Evolutionary conservation across 2,797 vertebrate species (phyloP), one percentile per base, ranked within the genome.

Genomic region (Harpagifer antarcticus): DNA sequence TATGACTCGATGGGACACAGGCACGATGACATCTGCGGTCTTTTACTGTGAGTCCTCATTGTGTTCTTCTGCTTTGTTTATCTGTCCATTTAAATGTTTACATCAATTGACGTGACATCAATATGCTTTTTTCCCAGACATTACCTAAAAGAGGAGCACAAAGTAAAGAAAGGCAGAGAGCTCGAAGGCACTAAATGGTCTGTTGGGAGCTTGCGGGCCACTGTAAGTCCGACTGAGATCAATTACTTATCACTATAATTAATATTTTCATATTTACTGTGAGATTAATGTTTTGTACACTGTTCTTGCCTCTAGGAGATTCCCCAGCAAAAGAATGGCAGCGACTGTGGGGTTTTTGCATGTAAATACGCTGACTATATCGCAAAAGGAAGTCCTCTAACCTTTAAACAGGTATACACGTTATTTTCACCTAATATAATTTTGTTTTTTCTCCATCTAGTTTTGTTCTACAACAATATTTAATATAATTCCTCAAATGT

Each of bases 291-390:
- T 74, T 23, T 3, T 67, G 5, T 52, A 9, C 15, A 12, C 64
- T 74, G 8, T 74, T 53, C 37, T 1, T 82, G 7, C 37, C 27
- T 68, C 6, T 43, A 98, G 98, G 98, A 99, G 81, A 97, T 99
- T 88, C 97, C 98, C 66, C 98, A 98, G 68, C 98, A 99, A 82
- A 85, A 57, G 66, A 99, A 99, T 62, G 95, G 96, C 53, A 98
- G 95, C 13, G 98, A 99, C 89, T 99, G 98, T 49, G 98, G 98
- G 19, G 96, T 99, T 76, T 99, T 99, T 92, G 83, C 93, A 75
- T 99, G 98, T 96, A 97, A 97, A 96, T 99, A 97, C 10, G 97
- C 97, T 0, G 96, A 99, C 81, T 98, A 95, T 84, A 92, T 98
- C 12, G 88, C 96, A 74, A 94, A 93, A 90, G 96, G 95, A 88